phyloP scores from a whole-genome alignment of 30 jellyfish, hydroid and myxozoan genomes.

The Sanderia malayensis region DNA sequence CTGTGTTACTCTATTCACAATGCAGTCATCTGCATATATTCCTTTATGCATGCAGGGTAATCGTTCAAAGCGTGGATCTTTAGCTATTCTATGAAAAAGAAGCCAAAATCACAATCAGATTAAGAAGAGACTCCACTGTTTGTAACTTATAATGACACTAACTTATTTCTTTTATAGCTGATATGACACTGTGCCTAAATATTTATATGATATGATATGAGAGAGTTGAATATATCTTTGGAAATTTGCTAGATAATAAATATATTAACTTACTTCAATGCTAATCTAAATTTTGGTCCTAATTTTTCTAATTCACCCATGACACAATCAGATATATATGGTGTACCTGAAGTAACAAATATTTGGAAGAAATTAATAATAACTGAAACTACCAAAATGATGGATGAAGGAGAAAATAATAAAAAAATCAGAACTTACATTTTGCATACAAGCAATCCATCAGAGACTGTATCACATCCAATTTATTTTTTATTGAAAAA shows the following conservation, averaged over 20 bases:
- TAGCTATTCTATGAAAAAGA: slow-evolving; percentile 73
- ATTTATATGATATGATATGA: too few species aligned
- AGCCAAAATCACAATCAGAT: too few species aligned
- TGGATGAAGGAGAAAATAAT: neutral
- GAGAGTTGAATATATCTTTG: too few species aligned
- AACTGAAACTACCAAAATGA: neutral
- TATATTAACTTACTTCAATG: slow-evolving; percentile 90
- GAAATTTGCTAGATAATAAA: too few species aligned
- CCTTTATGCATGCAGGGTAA: slow-evolving; percentile 99
- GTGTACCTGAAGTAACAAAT: slow-evolving; percentile 94
- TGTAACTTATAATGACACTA: too few species aligned
- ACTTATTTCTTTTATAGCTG: too few species aligned
- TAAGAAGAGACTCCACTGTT: too few species aligned
- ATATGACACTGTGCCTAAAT: too few species aligned
- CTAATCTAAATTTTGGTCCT: slow-evolving; percentile 91
- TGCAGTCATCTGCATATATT: slow-evolving; percentile 98
- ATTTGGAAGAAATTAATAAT: too few species aligned
- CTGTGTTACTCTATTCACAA: slow-evolving; percentile 91
- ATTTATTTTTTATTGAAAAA: slow-evolving; percentile 92
- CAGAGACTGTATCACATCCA: slow-evolving; percentile 95
- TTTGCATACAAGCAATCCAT: slow-evolving; percentile 98
- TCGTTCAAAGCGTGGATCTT: slow-evolving; percentile 95
- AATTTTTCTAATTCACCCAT: slow-evolving; percentile 97
- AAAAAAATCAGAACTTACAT: slow-evolving; percentile 61
- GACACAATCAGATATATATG: slow-evolving; percentile 98